Percentiles rank a stretch among this genome's conserved stretches.
phyloP scores from a whole-genome alignment of 1,140 invertebrate genomes.

The Drosophila nikananu region DNA sequence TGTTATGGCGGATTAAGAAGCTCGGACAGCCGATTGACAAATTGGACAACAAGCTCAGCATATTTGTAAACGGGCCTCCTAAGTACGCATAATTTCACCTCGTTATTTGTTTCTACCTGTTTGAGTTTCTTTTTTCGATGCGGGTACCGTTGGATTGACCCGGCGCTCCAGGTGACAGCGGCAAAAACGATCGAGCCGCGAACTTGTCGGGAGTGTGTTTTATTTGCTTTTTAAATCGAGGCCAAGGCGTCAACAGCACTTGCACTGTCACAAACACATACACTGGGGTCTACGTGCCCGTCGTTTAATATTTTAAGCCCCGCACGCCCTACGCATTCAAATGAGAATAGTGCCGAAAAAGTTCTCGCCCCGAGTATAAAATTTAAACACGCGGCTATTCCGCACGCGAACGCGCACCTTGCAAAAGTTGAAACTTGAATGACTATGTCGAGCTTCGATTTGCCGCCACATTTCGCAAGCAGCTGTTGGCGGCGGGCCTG shows the following conservation, averaged over 20 bases:
- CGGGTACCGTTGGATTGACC: constrained; percentile 74
- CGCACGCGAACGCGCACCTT: constrained; percentile 39
- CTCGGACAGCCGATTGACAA: constrained; percentile 36
- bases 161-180: constrained; percentile 53
- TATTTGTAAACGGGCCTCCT: constrained; percentile 16
- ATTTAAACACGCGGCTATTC: constrained; percentile 4
- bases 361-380: constrained; percentile 24
- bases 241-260: constrained; percentile 23
- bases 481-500: constrained; percentile 15
- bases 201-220: constrained; percentile 20
- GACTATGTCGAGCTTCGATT: constrained; percentile 18
- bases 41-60: constrained; percentile 30
- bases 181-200: constrained; percentile 20
- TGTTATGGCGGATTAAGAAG: constrained; percentile 29
- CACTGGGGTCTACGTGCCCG: constrained; percentile 13
- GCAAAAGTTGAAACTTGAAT: constrained; percentile 41
- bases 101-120: constrained; percentile 49
- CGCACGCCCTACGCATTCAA: constrained; percentile 42
- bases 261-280: constrained; percentile 12
- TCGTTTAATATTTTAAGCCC: constrained; percentile 25
- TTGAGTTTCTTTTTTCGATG: constrained; percentile 72
- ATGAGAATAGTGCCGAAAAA: constrained; percentile 30
- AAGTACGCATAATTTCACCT: constrained; percentile 69
- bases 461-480: constrained; percentile 44
- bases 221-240: constrained; percentile 13